Evolutionary conservation across 2,113 vertebrate genomes (phyloP).

Genomic region (Circaetus cinerascens): DNA sequence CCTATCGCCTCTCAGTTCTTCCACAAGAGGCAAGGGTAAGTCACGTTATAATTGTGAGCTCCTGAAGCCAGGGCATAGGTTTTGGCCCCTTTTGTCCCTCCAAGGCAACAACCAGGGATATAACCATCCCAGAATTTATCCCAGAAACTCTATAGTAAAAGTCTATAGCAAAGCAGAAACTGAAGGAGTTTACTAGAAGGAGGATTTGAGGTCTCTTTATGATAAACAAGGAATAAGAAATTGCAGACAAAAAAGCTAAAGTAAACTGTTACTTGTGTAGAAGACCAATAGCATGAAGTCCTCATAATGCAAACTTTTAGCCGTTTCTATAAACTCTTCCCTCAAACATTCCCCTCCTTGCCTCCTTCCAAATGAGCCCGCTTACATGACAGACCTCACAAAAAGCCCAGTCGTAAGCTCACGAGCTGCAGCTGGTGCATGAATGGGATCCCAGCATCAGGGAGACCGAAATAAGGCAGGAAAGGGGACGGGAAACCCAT

Average conservation of each 20-base stretch:
- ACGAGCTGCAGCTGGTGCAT: not conserved
- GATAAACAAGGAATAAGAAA: not conserved
- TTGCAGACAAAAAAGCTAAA: not conserved
- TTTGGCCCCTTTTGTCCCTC: not conserved
- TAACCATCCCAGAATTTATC: not conserved
- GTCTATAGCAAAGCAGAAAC: not conserved
- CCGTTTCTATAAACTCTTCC: not conserved
- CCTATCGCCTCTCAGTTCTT: not conserved
- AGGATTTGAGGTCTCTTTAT: not conserved
- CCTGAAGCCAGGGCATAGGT: not conserved
- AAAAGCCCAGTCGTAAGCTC: not conserved
- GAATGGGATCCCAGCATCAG: not conserved
- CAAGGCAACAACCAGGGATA: not conserved
- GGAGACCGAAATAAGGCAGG: not conserved
- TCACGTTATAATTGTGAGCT: fast-evolving
- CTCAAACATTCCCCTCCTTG: not conserved
- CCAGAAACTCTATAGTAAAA: not conserved
- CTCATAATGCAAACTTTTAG: not conserved
- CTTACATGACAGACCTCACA: not conserved
- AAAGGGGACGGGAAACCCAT: not conserved
- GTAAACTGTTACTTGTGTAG: not conserved
- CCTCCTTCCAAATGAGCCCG: not conserved
- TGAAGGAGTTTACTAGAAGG: not conserved
- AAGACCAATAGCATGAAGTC: not conserved
- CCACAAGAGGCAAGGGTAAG: not conserved